These are phyloP conservation scores for Porites lobata DNA, from an alignment of 92 coral and sea anemone species.

Conservation along the genomic window DNA sequence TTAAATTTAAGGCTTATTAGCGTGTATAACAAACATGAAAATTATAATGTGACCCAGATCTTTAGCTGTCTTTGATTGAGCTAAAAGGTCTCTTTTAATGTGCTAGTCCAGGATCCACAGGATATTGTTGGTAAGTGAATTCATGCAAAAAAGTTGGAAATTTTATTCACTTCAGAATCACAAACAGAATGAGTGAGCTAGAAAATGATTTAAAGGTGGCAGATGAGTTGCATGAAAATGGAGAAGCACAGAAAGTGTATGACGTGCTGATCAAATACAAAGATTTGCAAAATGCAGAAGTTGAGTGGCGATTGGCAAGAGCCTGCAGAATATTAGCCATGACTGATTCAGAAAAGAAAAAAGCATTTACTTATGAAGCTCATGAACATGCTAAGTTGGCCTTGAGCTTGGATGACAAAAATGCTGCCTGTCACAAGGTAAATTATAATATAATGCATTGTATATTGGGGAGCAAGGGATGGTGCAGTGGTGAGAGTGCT, in stretches of 20 bases:
- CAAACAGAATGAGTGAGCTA: conserved; percentile 29
- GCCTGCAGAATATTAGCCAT: conserved; percentile 86
- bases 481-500: too few relatives aligned
- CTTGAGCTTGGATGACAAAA: conserved; percentile 79
- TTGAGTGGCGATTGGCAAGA: conserved; percentile 95
- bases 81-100: too few relatives aligned
- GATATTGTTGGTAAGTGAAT: conserved; percentile 20
- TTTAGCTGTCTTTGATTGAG: too few relatives aligned
- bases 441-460: too few relatives aligned
- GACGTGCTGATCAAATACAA: conserved; percentile 70
- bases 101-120: too few relatives aligned
- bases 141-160: background rate
- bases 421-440: conserved; percentile 93
- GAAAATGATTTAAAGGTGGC: conserved; percentile 77
- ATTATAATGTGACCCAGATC: too few relatives aligned
- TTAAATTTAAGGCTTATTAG: too few relatives aligned
- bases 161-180: conserved; percentile 18
- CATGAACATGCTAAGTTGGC: conserved; percentile 82
- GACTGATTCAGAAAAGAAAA: conserved; percentile 61
- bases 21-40: too few relatives aligned
- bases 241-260: conserved; percentile 69
- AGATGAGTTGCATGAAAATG: conserved; percentile 79
- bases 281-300: conserved; percentile 78
- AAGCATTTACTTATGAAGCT: conserved; percentile 79
- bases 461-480: too few relatives aligned